Percentiles rank a stretch among this genome's conserved stretches.
Conservation (phyloP, 2,888 invertebrate genomes). For the Rugalucina vietnamica region DNA sequence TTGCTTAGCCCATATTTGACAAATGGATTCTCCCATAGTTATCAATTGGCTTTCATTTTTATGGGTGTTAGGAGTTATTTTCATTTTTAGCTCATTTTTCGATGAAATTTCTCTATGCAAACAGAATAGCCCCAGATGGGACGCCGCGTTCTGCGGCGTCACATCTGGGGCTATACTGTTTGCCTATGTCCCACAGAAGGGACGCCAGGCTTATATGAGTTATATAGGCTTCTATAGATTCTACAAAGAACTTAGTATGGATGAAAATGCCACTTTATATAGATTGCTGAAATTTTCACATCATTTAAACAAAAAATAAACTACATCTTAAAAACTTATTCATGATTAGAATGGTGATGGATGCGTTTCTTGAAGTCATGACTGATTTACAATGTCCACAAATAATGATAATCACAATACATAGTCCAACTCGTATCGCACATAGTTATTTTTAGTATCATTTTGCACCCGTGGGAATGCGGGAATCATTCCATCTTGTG, state of each 20-base stretch:
- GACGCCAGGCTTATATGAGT: no score
- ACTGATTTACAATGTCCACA: background rate
- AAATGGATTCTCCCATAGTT: no score
- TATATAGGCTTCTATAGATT: background rate
- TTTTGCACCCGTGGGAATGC: slow-evolving; percentile 98
- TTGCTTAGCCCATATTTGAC: no score
- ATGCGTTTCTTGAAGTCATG: background rate
- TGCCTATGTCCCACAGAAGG: no score
- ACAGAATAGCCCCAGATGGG: no score
- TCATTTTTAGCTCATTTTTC: no score
- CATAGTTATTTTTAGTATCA: slow-evolving; percentile 88
- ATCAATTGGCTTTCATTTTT: no score
- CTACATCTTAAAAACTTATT: background rate
- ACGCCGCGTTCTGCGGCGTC: no score
- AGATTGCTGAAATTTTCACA: background rate
- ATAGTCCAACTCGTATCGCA: slow-evolving; percentile 83
- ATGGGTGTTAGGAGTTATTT: no score
- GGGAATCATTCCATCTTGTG: slow-evolving; percentile 98
- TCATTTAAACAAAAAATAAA: background rate
- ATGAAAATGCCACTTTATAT: background rate
- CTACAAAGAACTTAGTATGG: background rate
- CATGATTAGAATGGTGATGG: background rate
- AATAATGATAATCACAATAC: slow-evolving; percentile 68
- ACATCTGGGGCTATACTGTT: no score
- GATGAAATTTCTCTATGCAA: no score